These are phyloP conservation scores for Epizoanthus illoricatus DNA, from an alignment of 92 coral and sea anemone species.

Conservation along the genomic window DNA sequence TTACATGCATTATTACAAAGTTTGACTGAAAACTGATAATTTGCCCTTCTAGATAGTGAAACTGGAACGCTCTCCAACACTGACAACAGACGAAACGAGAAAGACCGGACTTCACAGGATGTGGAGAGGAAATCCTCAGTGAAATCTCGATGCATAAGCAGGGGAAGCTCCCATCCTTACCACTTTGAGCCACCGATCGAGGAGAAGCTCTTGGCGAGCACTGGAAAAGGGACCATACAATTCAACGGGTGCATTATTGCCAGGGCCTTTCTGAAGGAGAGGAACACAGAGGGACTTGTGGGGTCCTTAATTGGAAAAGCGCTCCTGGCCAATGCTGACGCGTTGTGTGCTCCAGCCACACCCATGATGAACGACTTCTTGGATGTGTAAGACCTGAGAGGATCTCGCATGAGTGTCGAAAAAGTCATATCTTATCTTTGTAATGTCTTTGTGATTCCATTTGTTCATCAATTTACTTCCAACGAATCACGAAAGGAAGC, in stretches of 20 bases:
- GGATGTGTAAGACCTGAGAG: conserved; percentile 82
- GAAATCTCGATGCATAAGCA: conserved; percentile 69
- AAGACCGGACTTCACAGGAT: conserved; percentile 45
- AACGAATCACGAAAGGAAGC: no score
- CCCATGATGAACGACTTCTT: conserved; percentile 86
- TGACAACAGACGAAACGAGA: conserved; percentile 51
- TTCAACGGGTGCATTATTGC: conserved; percentile 87
- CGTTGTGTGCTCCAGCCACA: conserved; percentile 94
- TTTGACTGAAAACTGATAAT: background rate
- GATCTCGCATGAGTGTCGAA: no score
- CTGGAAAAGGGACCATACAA: conserved; percentile 84
- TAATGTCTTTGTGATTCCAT: no score
- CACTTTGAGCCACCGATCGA: conserved; percentile 67
- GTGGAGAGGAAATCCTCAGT: conserved; percentile 38
- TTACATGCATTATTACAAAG: no score
- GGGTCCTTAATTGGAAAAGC: conserved; percentile 89
- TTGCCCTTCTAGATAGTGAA: conserved; percentile 16
- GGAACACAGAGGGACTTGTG: conserved; percentile 83
- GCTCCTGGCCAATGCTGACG: conserved; percentile 86
- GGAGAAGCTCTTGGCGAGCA: conserved; percentile 60
- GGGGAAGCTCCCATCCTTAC: conserved; percentile 71
- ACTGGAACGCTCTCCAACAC: conserved; percentile 3
- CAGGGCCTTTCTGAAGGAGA: conserved; percentile 90
- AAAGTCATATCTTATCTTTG: no score
- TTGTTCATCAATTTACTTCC: no score